phyloP scores from a whole-genome alignment of 2,113 vertebrate species.

The Loxodonta africana region DNA sequence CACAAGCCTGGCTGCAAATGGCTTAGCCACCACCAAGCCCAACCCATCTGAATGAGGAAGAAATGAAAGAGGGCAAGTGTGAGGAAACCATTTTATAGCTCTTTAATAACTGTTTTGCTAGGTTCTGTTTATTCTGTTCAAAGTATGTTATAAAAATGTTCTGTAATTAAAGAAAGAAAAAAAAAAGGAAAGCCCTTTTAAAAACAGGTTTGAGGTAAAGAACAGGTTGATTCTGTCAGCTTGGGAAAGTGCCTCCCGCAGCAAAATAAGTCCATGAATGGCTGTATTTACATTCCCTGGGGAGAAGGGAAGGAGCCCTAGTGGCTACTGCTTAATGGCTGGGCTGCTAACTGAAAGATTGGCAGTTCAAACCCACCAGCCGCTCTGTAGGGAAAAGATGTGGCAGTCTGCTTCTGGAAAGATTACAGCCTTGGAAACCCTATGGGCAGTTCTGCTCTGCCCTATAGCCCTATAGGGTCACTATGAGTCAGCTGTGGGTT shows the following conservation, averaged over 20 bases:
- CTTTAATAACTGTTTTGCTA: constrained; percentile 56
- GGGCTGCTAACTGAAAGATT: no score
- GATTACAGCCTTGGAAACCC: no score
- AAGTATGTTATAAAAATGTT: constrained; percentile 70
- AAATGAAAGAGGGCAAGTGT: constrained; percentile 1
- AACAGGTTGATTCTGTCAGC: background rate
- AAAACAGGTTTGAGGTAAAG: constrained; percentile 36
- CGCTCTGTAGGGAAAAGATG: no score
- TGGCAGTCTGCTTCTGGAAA: no score
- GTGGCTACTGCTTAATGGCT: no score
- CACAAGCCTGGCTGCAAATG: background rate
- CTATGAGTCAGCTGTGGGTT: no score
- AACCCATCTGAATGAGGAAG: background rate
- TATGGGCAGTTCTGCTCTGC: no score
- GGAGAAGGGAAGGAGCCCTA: background rate
- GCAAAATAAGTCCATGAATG: background rate
- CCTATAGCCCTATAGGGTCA: background rate
- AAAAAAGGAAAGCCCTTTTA: constrained; percentile 46
- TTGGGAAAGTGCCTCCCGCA: background rate
- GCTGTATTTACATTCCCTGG: background rate
- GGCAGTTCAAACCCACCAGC: no score
- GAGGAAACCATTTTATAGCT: constrained; percentile 24
- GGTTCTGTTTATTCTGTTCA: constrained; percentile 57
- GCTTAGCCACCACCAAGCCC: background rate
- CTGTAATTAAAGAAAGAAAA: constrained; percentile 51